Conservation (phyloP, 2,113 vertebrate species). For the Hemicordylus capensis region DNA sequence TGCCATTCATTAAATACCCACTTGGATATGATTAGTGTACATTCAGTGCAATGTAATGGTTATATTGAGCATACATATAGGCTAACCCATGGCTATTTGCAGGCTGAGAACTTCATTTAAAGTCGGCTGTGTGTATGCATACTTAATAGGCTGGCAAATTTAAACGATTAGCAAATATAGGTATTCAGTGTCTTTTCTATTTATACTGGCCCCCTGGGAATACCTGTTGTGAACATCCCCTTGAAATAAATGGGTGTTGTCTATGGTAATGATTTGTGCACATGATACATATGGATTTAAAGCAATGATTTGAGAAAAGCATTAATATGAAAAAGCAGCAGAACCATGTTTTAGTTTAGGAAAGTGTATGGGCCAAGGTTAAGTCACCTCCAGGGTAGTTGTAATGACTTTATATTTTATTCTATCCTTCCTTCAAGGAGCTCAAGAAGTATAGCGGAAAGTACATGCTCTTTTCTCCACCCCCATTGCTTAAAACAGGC, state of each 20-base stretch:
- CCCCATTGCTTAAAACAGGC: background rate
- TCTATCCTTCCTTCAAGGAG: too few relatives aligned
- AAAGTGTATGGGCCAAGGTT: constrained; percentile 3
- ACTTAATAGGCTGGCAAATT: background rate
- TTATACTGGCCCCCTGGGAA: background rate
- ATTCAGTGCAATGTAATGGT: background rate
- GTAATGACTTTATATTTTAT: too few relatives aligned
- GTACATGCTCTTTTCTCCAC: too few relatives aligned
- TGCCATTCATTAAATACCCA: background rate
- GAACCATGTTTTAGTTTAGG: constrained; percentile 5
- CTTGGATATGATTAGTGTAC: background rate
- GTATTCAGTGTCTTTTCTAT: background rate
- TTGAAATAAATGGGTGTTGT: background rate
- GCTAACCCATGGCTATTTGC: background rate
- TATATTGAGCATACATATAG: background rate
- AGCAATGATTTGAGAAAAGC: background rate
- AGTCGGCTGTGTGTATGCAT: background rate
- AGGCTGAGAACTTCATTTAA: constrained; percentile 6
- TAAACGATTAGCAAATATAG: background rate
- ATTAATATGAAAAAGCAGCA: background rate
- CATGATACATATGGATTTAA: background rate
- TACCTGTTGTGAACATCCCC: background rate
- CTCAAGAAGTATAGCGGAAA: too few relatives aligned
- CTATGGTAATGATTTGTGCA: background rate
- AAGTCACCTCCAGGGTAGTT: background rate